Evolutionary conservation across 2,113 vertebrate species (phyloP).

Genomic region (Rhinoptilus africanus): DNA sequence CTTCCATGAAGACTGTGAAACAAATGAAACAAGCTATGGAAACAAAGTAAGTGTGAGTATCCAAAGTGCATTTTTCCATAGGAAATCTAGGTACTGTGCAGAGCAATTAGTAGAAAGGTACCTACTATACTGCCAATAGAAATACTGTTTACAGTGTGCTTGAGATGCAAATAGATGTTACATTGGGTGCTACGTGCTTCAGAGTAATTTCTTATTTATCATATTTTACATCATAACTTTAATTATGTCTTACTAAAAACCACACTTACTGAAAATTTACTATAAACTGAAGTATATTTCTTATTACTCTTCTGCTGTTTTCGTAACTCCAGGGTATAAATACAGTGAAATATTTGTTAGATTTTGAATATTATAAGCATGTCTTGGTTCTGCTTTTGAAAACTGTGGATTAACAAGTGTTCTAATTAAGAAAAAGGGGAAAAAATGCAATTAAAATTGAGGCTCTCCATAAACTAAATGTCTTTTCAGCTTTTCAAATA

Average conservation of each 20-base stretch:
- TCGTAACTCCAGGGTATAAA: background rate
- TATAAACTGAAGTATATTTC: background rate
- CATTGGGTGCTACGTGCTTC: rapidly evolving
- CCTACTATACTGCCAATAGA: background rate
- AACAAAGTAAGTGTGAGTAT: background rate
- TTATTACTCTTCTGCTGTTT: conserved; percentile 12
- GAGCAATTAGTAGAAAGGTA: background rate
- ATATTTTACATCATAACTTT: background rate
- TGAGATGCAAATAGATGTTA: background rate
- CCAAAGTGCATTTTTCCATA: background rate
- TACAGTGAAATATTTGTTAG: conserved; percentile 15
- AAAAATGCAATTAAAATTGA: conserved; percentile 20
- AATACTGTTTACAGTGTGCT: background rate
- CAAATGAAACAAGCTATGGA: background rate
- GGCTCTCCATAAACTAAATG: background rate
- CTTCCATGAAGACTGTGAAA: background rate
- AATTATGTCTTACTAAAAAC: background rate
- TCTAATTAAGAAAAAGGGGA: conserved; percentile 10
- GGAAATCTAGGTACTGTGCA: background rate
- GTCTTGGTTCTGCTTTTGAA: background rate
- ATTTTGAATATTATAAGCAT: background rate
- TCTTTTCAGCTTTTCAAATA: background rate
- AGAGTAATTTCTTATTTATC: background rate
- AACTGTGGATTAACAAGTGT: background rate
- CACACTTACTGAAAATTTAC: background rate